phyloP scores from a whole-genome alignment of 2,113 vertebrate genomes.

The Choloepus hoffmanni region DNA sequence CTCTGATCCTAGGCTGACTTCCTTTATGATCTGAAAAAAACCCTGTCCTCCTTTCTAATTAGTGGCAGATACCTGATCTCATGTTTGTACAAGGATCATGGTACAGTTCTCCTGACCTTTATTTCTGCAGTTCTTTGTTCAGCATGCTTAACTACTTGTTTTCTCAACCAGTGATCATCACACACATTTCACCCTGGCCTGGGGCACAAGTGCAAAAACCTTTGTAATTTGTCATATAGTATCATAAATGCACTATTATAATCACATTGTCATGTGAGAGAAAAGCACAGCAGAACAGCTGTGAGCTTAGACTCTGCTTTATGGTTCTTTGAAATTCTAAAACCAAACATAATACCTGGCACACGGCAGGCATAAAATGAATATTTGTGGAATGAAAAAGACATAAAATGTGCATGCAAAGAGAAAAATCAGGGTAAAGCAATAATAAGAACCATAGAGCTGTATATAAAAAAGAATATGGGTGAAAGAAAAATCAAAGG shows the following conservation, averaged over 20 bases:
- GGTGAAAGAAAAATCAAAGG: not conserved
- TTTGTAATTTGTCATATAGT: conserved; percentile 20
- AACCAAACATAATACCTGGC: not conserved
- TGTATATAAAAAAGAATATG: not conserved
- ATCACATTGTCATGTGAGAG: not conserved
- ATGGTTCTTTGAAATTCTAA: not conserved
- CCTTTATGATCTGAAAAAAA: not conserved
- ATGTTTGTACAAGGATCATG: conserved; percentile 18
- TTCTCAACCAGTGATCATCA: conserved; percentile 45
- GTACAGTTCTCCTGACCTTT: conserved; percentile 26
- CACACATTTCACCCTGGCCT: not conserved
- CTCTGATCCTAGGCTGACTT: not conserved
- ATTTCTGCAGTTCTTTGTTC: not conserved
- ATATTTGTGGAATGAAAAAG: conserved; percentile 18
- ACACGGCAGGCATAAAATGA: not conserved
- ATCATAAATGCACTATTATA: conserved; percentile 24
- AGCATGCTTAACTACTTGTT: conserved; percentile 42
- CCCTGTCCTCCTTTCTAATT: not conserved
- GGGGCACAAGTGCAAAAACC: not conserved
- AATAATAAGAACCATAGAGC: not conserved
- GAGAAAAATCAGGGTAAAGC: not conserved
- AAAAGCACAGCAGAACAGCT: not conserved
- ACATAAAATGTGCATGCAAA: not conserved
- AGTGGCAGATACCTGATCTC: conserved; percentile 3
- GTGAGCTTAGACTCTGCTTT: not conserved